Percentiles rank a stretch among this genome's conserved stretches.
These are phyloP conservation scores for Abramis brama DNA, from an alignment of 2,113 vertebrate species.

Conservation along the genomic window DNA sequence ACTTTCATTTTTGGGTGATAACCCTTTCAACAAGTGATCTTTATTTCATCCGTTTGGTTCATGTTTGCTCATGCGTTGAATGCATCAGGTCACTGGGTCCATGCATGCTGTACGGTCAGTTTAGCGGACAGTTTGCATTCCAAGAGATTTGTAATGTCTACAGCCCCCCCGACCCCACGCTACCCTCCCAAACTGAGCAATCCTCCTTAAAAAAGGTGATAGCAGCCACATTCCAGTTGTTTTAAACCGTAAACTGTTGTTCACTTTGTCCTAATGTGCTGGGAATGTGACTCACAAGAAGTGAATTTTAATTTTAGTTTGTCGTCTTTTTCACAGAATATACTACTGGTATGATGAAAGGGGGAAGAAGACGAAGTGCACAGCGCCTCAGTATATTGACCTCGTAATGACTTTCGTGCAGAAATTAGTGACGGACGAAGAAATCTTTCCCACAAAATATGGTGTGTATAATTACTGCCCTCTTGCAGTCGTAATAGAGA, in stretches of 20 bases:
- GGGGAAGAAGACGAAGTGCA: slow-evolving; percentile 99
- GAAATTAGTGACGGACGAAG: slow-evolving; percentile 97
- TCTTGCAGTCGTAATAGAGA: slow-evolving; percentile 3
- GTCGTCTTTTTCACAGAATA: slow-evolving; percentile 77
- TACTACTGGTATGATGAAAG: slow-evolving; percentile 99
- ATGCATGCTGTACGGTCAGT: slow-evolving; percentile 51
- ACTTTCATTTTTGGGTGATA: too few species aligned
- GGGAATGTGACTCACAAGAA: neutral
- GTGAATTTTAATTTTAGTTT: neutral
- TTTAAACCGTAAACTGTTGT: neutral
- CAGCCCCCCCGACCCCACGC: neutral
- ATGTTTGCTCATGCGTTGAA: neutral
- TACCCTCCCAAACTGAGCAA: slow-evolving; percentile 3
- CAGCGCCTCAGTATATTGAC: slow-evolving; percentile 97
- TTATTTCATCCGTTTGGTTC: neutral
- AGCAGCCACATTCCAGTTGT: neutral
- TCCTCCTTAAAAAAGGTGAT: neutral
- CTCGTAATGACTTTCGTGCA: slow-evolving; percentile 98
- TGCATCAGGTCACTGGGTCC: slow-evolving; percentile 57
- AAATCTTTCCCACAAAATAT: slow-evolving; percentile 97
- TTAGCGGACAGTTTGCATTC: slow-evolving; percentile 63
- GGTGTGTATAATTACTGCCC: slow-evolving; percentile 74
- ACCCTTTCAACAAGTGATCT: too few species aligned
- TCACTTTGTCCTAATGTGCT: neutral
- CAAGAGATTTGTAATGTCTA: slow-evolving; percentile 65